Evolutionary conservation across 2,797 vertebrate genomes (phyloP), one percentile per base, ranked within the genome.

Genomic region (Eulemur coronatus): DNA sequence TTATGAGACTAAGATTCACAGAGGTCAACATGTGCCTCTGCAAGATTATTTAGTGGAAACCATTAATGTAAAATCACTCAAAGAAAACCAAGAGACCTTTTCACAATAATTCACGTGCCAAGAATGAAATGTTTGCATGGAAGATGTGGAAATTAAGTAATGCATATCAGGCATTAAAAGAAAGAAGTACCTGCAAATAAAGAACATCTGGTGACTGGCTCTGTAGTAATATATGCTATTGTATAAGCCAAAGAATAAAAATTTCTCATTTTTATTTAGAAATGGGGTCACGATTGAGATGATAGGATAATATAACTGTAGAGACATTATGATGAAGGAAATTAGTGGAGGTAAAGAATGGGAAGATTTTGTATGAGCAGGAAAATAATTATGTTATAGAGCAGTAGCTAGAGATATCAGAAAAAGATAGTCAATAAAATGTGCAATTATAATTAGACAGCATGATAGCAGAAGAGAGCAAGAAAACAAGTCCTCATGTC

Each of bases 181-280:
- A 59, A 89, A 89, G 33, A 72, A 89, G 86, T 43, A 78, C 22
- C 30, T 82, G 8, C 13, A 87, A 90, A 81, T 82, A 87, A 95
- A 41, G 79, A 67, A 89, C 17, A 84, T n/a, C 48, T 76, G 41
- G 43, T 73, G 13, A 81, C 20, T 35, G 4, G 57, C 84, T 80
- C 48, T 90, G 26, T 89, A 89, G 35, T 43, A 84, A 80, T 67
- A 80, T 67, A 78, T 3, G 46, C 82, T n/a, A 28, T 84, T 57
- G 0, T 57, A 8, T 63, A 75, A 10, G 11, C 3, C 57, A 88
- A 67, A 73, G 8, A 73, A 52, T 81, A 93, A 84, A 55, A 86
- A 88, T 82, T 73, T 78, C 35, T n/a, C 13, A 86, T n/a, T 95
- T 97, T 82, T 72, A 81, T 75, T 90, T 93, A 81, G 43, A 96